These are phyloP conservation scores for Galeruca laticollis DNA, from an alignment of 2,888 invertebrate species.

Conservation along the genomic window DNA sequence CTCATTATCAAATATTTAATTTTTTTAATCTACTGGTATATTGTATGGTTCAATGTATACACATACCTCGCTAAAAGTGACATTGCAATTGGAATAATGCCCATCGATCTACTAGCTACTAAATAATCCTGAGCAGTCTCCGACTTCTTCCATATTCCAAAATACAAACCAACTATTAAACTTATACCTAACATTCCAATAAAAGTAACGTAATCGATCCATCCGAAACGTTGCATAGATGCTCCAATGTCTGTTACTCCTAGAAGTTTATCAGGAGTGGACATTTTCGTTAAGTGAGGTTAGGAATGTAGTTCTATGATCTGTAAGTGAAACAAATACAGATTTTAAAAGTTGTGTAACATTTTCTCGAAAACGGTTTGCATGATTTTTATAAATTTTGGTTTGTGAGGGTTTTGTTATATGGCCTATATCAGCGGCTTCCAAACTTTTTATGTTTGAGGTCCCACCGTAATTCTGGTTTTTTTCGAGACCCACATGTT, in stretches of 20 bases:
- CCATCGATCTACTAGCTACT: constrained; percentile 86
- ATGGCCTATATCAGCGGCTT: no score
- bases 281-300: constrained; percentile 8
- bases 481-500: no score
- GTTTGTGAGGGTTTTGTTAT: no score
- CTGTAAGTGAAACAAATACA: constrained; percentile 2
- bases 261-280: constrained; percentile 31
- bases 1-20: neutral
- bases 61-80: constrained; percentile 85
- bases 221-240: constrained; percentile 66
- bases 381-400: no score
- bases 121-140: constrained; percentile 78
- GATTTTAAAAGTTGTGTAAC: no score
- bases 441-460: no score
- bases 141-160: constrained; percentile 75
- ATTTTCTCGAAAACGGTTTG: no score
- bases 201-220: constrained; percentile 84
- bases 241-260: constrained; percentile 58
- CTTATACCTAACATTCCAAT: constrained; percentile 81
- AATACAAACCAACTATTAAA: constrained; percentile 83
- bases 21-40: no score
- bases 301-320: neutral
- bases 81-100: constrained; percentile 88
- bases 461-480: no score
- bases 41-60: no score